These are phyloP conservation scores for Drosophila trapezifrons DNA, from an alignment of 1,140 invertebrate species.

Conservation along the genomic window DNA sequence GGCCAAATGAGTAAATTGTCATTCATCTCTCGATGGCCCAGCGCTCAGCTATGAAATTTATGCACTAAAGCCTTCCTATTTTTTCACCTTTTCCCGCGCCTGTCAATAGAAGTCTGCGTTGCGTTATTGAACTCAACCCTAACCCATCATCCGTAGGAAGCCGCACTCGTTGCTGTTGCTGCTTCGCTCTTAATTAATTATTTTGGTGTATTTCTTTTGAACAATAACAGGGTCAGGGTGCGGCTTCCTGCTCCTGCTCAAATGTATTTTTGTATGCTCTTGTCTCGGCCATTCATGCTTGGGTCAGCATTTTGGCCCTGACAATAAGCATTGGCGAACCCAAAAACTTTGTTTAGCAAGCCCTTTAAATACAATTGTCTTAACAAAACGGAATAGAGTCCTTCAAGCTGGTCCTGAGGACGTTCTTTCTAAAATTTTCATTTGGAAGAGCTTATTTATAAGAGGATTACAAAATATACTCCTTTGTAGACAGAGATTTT, in stretches of 20 bases:
- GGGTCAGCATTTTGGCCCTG: slow-evolving; percentile 15
- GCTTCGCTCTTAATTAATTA: slow-evolving; percentile 71
- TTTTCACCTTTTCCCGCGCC: slow-evolving; percentile 15
- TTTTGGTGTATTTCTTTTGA: slow-evolving; percentile 57
- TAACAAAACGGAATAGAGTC: neutral
- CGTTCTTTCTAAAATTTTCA: neutral
- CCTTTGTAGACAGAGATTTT: neutral
- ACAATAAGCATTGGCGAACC: neutral
- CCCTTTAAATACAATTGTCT: neutral
- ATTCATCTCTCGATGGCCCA: slow-evolving; percentile 39
- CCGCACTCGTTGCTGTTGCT: neutral
- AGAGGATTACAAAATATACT: slow-evolving; percentile 11
- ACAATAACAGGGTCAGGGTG: slow-evolving; percentile 47
- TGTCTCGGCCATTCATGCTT: slow-evolving; percentile 27
- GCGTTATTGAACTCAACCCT: slow-evolving; percentile 41
- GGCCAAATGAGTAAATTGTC: slow-evolving; percentile 47
- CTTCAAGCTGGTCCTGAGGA: neutral
- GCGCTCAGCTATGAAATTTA: slow-evolving; percentile 31
- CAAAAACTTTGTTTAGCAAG: neutral
- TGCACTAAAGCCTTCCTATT: slow-evolving; percentile 46
- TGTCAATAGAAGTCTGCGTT: slow-evolving; percentile 23
- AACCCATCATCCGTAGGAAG: slow-evolving; percentile 21
- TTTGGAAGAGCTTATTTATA: slow-evolving; percentile 9
- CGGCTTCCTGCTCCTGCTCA: slow-evolving; percentile 65
- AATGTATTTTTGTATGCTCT: slow-evolving; percentile 11